Evolutionary conservation across 2,797 vertebrate genomes (phyloP).

Genomic region (Catharus ustulatus): DNA sequence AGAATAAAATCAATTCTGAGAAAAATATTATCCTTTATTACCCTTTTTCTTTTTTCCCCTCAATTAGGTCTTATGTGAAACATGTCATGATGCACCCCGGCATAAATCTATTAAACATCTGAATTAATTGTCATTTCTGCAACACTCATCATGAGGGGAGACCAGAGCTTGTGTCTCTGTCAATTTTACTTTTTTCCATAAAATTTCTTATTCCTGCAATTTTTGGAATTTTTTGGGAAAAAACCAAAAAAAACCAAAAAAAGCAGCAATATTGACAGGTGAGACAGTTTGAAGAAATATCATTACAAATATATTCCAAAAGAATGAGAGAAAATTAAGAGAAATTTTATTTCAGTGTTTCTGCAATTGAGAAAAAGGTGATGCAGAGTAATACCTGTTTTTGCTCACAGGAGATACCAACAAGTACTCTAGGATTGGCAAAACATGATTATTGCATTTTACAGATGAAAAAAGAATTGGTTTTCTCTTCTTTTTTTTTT

Average conservation of each 20-base stretch:
- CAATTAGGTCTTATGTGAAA: not conserved
- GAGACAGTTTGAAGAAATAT: not conserved
- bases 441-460: not conserved
- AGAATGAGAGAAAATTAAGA: not conserved
- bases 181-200: not conserved
- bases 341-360: not conserved
- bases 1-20: not conserved
- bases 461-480: accelerated
- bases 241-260: not conserved
- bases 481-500: not conserved
- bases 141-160: not conserved
- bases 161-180: not conserved
- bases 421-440: not conserved
- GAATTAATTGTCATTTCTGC: not conserved
- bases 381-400: not conserved
- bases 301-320: not conserved
- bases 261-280: accelerated
- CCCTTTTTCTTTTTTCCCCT: no score
- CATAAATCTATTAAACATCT: not conserved
- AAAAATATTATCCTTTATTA: not conserved
- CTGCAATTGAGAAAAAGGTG: not conserved
- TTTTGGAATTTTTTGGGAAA: not conserved
- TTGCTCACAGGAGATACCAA: not conserved
- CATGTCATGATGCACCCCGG: not conserved
- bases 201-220: not conserved